Conservation (phyloP, 1,140 invertebrate species). For the Apolygus lucorum region DNA sequence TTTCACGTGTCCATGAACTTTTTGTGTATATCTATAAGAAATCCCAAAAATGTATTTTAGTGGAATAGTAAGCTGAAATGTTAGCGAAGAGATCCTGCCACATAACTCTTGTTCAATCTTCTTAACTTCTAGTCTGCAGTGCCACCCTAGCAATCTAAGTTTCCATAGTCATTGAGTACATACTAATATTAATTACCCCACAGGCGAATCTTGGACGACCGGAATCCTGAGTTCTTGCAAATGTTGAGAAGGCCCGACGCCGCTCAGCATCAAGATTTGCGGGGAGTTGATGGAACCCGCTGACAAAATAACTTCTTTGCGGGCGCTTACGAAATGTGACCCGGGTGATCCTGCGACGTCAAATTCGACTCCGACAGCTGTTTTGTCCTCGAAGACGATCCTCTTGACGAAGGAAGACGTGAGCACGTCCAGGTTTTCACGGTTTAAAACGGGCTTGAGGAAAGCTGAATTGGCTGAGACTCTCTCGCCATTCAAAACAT, state of each 20-base stretch:
- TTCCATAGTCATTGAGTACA: too few relatives aligned
- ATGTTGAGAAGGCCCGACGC: constrained; percentile 42
- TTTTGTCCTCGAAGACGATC: constrained; percentile 45
- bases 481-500: constrained; percentile 54
- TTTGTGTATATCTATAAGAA: too few relatives aligned
- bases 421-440: constrained; percentile 46
- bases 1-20: too few relatives aligned
- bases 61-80: too few relatives aligned
- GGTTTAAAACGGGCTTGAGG: constrained; percentile 29
- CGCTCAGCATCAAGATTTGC: constrained; percentile 44
- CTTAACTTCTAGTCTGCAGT: too few relatives aligned
- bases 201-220: constrained; percentile 28
- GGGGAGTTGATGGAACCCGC: constrained; percentile 39
- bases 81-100: too few relatives aligned
- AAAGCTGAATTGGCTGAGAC: constrained; percentile 58
- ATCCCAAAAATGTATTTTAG: too few relatives aligned
- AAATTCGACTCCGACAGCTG: constrained; percentile 64
- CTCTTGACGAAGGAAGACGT: constrained; percentile 45
- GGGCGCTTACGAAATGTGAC: background rate
- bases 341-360: constrained; percentile 34
- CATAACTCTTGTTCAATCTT: too few relatives aligned
- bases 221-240: constrained; percentile 35
- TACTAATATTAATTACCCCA: too few relatives aligned
- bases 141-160: too few relatives aligned
- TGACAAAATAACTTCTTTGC: constrained; percentile 39